These are phyloP conservation scores for Cottus gobio DNA, from an alignment of 2,113 vertebrate genomes.

Conservation along the genomic window DNA sequence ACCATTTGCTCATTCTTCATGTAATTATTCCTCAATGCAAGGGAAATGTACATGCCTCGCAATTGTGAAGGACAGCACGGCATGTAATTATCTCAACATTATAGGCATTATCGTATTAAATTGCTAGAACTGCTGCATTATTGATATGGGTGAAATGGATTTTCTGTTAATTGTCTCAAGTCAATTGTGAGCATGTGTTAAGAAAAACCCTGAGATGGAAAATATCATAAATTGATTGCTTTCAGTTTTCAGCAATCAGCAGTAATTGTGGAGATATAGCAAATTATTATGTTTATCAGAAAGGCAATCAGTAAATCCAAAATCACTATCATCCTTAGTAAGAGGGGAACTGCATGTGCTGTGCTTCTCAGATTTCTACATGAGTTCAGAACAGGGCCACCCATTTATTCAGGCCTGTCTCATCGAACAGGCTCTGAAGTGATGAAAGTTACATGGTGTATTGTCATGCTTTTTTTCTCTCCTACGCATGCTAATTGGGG, in stretches of 20 bases:
- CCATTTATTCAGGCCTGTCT: background rate
- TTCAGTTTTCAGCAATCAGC: slow-evolving; percentile 37
- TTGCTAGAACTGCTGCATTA: slow-evolving; percentile 27
- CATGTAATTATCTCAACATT: slow-evolving; percentile 39
- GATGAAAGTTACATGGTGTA: background rate
- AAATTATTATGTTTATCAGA: slow-evolving; percentile 39
- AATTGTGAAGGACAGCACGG: slow-evolving; percentile 8
- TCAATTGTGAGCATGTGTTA: slow-evolving; percentile 39
- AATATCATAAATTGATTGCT: slow-evolving; percentile 42
- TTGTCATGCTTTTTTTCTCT: background rate
- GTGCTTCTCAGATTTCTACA: background rate
- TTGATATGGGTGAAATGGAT: slow-evolving; percentile 33
- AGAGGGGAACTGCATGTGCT: background rate
- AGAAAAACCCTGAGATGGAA: slow-evolving; percentile 9
- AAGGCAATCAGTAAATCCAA: slow-evolving; percentile 6
- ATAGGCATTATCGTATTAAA: slow-evolving; percentile 34
- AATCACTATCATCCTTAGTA: background rate
- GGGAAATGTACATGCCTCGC: slow-evolving; percentile 23
- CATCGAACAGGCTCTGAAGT: background rate
- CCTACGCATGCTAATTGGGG: background rate
- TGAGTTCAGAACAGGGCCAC: background rate
- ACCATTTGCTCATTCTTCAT: slow-evolving; percentile 32
- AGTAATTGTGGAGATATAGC: slow-evolving; percentile 38
- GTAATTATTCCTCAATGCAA: slow-evolving; percentile 40
- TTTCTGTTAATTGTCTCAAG: slow-evolving; percentile 11